Base-by-base conservation (phyloP, 2,797 vertebrate species). In the Ptychobarbus kaznakovi region DNA sequence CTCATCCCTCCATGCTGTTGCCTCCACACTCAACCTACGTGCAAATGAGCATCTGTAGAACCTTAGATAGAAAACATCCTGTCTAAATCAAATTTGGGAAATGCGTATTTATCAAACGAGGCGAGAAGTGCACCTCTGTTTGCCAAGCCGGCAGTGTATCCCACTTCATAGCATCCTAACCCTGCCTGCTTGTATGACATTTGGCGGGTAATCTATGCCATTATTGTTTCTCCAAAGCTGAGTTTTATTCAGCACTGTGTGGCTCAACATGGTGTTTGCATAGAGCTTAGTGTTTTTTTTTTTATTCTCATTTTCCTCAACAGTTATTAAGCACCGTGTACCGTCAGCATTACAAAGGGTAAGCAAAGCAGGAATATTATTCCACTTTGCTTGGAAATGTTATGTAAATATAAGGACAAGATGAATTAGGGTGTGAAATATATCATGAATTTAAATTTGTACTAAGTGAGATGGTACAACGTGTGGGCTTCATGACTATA, bases 291-390 rank as follows among this genome's bases (percentile, higher is more conserved):
- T 56, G 72, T 1, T 1, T 10, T 22, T 40, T 84, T 69, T 63
- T 77, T 15, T 1, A 63, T 46, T 72, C 18, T 28, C 20, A n/a
- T 74, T 83, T 70, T 79, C 22, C 82, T 83, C 38, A 69, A 87
- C 87, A 88, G 16, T 15, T 76, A 89, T 89, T 90, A 89, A 89
- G 83, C 82, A n/a, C 84, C 85, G 88, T 91, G 90, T 89, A 90
- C 86, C 40, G 44, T 80, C 82, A 88, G 87, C 83, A 88, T 87
- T 90, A 91, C 89, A 92, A 90, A 84, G 81, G 87, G 85, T 86
- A 91, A 87, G 87, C 85, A 89, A 77, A 77, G 42, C 82, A 85
- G 91, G 84, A 86, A 91, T 90, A 92, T 93, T 91, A 92, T 86
- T 88, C 89, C 80, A 90, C 32, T 82, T 82, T 82, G 51, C 40